These are phyloP conservation scores for Gila robusta DNA, from an alignment of 2,797 vertebrate genomes.

Conservation along the genomic window DNA sequence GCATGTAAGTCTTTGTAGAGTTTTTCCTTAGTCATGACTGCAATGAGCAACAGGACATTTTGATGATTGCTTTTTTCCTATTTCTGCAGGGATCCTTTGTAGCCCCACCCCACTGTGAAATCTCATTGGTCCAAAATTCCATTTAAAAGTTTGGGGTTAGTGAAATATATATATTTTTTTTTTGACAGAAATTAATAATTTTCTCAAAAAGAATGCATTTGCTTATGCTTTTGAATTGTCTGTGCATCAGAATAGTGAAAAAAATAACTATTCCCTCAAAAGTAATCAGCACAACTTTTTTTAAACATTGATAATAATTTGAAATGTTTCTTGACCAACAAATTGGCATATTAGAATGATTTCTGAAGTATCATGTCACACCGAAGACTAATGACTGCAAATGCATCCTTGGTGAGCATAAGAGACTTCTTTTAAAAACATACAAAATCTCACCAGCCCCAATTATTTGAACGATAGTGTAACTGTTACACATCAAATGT, in stretches of 20 bases:
- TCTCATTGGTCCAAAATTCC: neutral
- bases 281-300: no score
- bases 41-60: neutral
- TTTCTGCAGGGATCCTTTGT: neutral
- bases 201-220: neutral
- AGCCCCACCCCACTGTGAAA: neutral
- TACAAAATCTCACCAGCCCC: neutral
- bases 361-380: no score
- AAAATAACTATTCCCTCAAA: no score
- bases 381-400: neutral
- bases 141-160: neutral
- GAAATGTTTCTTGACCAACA: no score
- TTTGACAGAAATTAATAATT: neutral
- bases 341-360: neutral
- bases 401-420: neutral
- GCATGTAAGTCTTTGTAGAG: neutral
- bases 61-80: neutral
- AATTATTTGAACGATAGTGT: neutral
- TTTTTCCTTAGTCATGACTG: slow-evolving; percentile 14
- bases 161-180: neutral
- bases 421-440: neutral
- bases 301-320: no score
- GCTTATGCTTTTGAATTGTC: no score
- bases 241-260: no score
- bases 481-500: neutral